phyloP scores from a whole-genome alignment of 2,888 invertebrate genomes.

The Acronicta aceris region DNA sequence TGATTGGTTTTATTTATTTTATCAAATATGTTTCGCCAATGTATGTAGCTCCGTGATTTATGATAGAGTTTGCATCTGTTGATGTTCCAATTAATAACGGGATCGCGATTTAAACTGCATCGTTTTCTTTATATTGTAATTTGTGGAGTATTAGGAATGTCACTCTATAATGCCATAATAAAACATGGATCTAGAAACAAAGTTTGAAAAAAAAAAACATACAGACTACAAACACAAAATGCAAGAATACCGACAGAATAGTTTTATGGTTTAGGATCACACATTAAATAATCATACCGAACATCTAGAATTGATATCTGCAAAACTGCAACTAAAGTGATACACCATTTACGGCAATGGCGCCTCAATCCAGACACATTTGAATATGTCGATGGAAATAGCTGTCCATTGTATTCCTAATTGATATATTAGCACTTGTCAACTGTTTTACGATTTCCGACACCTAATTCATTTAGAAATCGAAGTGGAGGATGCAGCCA shows the following conservation, averaged over 20 bases:
- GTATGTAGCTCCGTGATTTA: slow-evolving; percentile 24
- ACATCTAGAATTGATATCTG: slow-evolving; percentile 15
- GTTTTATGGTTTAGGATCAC: too few species aligned
- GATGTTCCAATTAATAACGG: background rate
- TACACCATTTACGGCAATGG: slow-evolving; percentile 36
- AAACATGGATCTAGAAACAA: too few species aligned
- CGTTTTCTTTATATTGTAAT: too few species aligned
- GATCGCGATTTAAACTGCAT: background rate
- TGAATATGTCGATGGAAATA: slow-evolving; percentile 50
- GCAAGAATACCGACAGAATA: too few species aligned
- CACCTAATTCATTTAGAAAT: slow-evolving; percentile 15
- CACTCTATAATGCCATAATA: too few species aligned
- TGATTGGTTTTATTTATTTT: slow-evolving; percentile 56
- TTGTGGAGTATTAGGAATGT: too few species aligned
- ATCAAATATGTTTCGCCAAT: slow-evolving; percentile 33
- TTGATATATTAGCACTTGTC: slow-evolving; percentile 42
- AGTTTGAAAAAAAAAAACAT: too few species aligned
- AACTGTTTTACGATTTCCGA: slow-evolving; percentile 46
- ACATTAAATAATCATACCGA: slow-evolving; percentile 12
- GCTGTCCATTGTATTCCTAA: slow-evolving; percentile 51
- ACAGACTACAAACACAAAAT: too few species aligned
- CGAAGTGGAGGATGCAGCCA: slow-evolving; percentile 33
- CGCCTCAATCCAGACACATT: slow-evolving; percentile 39
- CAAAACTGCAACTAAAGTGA: slow-evolving; percentile 14
- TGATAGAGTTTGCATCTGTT: slow-evolving; percentile 10